Evolutionary conservation across 2,888 invertebrate species (phyloP).

Genomic region (Polia nebulosa): DNA sequence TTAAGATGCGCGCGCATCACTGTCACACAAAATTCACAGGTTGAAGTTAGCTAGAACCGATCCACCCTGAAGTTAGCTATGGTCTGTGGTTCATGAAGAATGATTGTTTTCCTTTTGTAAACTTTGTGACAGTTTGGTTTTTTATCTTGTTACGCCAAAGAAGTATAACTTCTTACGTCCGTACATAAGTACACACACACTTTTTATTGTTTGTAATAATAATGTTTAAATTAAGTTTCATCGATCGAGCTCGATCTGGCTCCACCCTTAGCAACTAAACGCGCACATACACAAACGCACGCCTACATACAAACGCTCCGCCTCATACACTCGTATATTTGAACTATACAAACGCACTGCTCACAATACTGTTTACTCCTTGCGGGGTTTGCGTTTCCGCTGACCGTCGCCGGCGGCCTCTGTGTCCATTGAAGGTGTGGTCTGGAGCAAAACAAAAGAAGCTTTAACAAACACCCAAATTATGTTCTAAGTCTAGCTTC

Average conservation of each 20-base stretch:
- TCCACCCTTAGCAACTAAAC: conserved; percentile 17
- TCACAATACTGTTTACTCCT: conserved; percentile 79
- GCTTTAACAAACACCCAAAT: not conserved
- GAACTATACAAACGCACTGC: conserved; percentile 47
- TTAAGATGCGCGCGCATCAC: too few species aligned
- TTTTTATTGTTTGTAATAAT: too few species aligned
- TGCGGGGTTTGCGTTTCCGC: conserved; percentile 87
- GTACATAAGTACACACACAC: too few species aligned
- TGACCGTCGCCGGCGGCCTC: conserved; percentile 87
- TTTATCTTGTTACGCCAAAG: too few species aligned
- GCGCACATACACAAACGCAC: conserved; percentile 37
- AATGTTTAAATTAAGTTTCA: not conserved
- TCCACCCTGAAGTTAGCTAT: too few species aligned
- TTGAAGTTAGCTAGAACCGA: too few species aligned
- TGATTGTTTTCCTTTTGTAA: too few species aligned
- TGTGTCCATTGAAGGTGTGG: conserved; percentile 74
- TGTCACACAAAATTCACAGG: too few species aligned
- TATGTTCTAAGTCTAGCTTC: not conserved
- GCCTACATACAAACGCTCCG: conserved; percentile 51
- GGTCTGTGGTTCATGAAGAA: too few species aligned
- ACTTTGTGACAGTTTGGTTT: too few species aligned
- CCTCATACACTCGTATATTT: conserved; percentile 45
- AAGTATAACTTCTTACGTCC: too few species aligned
- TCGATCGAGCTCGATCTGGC: not conserved
- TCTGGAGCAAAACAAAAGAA: conserved; percentile 63